phyloP scores from a whole-genome alignment of 2,888 invertebrate genomes.

The Ormia ochracea region DNA sequence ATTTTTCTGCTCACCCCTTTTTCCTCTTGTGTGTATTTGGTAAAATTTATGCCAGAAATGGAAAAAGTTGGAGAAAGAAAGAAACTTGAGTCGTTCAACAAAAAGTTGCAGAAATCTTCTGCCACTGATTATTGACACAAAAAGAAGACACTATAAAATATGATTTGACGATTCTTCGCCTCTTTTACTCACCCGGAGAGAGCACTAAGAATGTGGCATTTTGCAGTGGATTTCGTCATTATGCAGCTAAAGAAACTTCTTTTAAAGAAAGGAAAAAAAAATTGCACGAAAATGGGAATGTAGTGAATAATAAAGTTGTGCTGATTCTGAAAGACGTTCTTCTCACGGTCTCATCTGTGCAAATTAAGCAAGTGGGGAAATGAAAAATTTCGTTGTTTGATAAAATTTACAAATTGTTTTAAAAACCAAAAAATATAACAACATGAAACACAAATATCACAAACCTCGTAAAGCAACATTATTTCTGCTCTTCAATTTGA shows the following conservation, averaged over 20 bases:
- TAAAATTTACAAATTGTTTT: too few species aligned
- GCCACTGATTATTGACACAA: neutral
- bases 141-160: neutral
- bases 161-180: neutral
- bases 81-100: constrained; percentile 14
- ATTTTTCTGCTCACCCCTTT: neutral
- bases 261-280: neutral
- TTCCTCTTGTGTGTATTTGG: neutral
- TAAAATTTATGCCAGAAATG: constrained; percentile 15
- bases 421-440: too few species aligned
- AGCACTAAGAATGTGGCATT: neutral
- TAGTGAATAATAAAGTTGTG: constrained; percentile 32
- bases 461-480: too few species aligned
- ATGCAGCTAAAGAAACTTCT: constrained; percentile 11
- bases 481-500: too few species aligned
- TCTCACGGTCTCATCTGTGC: neutral
- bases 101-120: constrained; percentile 6
- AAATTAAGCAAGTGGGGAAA: neutral
- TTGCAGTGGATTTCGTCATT: constrained; percentile 7
- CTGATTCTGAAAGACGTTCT: constrained; percentile 2
- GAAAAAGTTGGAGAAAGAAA: neutral
- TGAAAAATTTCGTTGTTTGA: too few species aligned
- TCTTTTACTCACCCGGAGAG: neutral
- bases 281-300: neutral
- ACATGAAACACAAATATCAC: too few species aligned